phyloP scores from a whole-genome alignment of 23 tunicate genomes.

The Styela clava region DNA sequence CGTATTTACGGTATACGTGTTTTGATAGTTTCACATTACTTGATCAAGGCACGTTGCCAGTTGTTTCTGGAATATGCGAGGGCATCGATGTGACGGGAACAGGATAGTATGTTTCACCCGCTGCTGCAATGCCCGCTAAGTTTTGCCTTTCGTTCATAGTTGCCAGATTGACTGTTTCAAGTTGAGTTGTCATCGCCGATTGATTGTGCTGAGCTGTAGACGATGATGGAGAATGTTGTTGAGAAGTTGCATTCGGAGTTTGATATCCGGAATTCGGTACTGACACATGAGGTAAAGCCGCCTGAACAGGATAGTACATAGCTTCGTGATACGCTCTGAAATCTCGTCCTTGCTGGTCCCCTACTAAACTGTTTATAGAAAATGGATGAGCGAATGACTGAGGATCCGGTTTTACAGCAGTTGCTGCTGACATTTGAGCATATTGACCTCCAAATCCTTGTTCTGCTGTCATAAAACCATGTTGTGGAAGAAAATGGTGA shows the following conservation, averaged over 20 bases:
- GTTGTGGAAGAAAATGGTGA: constrained; percentile 22
- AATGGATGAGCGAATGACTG: constrained; percentile 88
- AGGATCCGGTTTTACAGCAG: constrained; percentile 48
- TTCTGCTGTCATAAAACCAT: neutral
- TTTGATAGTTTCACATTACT: too few relatives aligned
- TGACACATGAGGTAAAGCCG: constrained; percentile 23
- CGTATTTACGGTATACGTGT: too few relatives aligned
- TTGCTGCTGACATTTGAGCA: constrained; percentile 50
- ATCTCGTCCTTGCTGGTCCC: constrained; percentile 60
- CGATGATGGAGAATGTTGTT: constrained; percentile 18
- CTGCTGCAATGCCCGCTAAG: neutral
- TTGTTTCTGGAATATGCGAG: constrained; percentile 24
- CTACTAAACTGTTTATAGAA: constrained; percentile 72
- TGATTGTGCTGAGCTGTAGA: neutral
- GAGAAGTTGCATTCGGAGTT: constrained; percentile 1
- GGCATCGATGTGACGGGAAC: constrained; percentile 33
- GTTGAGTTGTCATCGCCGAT: constrained; percentile 5
- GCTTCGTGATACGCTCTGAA: constrained; percentile 69
- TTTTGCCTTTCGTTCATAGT: constrained; percentile 16
- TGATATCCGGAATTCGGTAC: constrained; percentile 30
- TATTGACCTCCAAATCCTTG: constrained; percentile 26
- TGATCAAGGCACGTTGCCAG: constrained; percentile 4
- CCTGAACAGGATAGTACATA: constrained; percentile 46
- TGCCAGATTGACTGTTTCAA: constrained; percentile 18
- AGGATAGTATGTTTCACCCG: constrained; percentile 14